Percentiles rank a stretch among this genome's conserved stretches.
Evolutionary conservation across 2,888 invertebrate species (phyloP).

Genomic region (Tenthredo notha): DNA sequence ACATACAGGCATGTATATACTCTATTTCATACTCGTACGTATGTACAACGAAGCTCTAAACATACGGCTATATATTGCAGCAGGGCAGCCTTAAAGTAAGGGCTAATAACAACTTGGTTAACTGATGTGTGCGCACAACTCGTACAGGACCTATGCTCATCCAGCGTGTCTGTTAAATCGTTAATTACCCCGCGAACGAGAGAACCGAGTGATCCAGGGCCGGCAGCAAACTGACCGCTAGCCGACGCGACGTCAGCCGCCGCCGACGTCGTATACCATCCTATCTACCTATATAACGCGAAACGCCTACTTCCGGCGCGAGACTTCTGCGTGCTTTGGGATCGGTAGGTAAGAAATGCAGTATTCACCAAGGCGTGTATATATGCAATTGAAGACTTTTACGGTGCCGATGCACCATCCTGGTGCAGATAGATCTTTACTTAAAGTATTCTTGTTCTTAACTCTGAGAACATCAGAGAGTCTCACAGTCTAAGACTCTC

Average conservation of each 20-base stretch:
- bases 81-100: slow-evolving; percentile 53
- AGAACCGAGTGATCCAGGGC: slow-evolving; percentile 44
- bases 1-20: neutral
- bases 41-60: too few species aligned
- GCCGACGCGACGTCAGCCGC: slow-evolving; percentile 57
- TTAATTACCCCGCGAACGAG: slow-evolving; percentile 68
- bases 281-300: slow-evolving; percentile 57
- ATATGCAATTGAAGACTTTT: slow-evolving; percentile 7
- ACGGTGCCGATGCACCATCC: neutral
- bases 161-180: slow-evolving; percentile 74
- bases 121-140: slow-evolving; percentile 64
- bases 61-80: slow-evolving; percentile 9
- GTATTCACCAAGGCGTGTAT: slow-evolving; percentile 16
- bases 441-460: neutral
- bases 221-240: slow-evolving; percentile 52
- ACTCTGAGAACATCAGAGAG: too few species aligned
- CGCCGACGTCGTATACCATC: neutral
- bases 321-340: slow-evolving; percentile 20
- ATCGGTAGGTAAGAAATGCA: slow-evolving; percentile 23
- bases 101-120: slow-evolving; percentile 73
- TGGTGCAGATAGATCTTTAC: neutral
- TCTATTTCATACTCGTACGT: neutral
- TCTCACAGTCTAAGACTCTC: neutral
- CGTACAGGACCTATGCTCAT: slow-evolving; percentile 66
- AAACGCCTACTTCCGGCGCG: slow-evolving; percentile 75